phyloP scores from a whole-genome alignment of 2,888 invertebrate species.

The Aspidiotus destructor region DNA sequence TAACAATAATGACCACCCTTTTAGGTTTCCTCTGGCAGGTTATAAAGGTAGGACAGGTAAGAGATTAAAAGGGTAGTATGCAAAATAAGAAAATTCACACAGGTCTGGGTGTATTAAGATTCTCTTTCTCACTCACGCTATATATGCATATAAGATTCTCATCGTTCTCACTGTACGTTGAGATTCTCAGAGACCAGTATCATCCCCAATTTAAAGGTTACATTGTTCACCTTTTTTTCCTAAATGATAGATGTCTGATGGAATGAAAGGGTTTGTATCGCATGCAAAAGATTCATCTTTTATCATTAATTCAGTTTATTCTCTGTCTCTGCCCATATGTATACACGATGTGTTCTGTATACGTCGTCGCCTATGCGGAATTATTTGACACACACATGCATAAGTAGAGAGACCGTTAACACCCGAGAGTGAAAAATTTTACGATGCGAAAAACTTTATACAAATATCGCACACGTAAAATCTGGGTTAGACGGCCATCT shows the following conservation, averaged over 20 bases:
- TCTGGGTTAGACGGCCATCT: conserved; percentile 2
- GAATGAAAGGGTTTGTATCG: conserved; percentile 27
- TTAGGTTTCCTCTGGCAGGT: conserved; percentile 30
- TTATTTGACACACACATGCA: background rate
- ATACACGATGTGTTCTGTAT: too few species aligned
- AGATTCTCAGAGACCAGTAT: conserved; percentile 29
- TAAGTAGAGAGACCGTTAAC: background rate
- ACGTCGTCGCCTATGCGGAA: too few species aligned
- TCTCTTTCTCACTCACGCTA: background rate
- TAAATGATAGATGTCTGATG: conserved; percentile 32
- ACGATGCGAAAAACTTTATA: background rate
- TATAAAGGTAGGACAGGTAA: conserved; percentile 32
- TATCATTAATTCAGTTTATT: conserved; percentile 21
- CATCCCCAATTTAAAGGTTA: conserved; percentile 33
- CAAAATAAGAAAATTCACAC: conserved; percentile 32
- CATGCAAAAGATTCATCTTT: conserved; percentile 32
- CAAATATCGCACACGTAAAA: conserved; percentile 1
- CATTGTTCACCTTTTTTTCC: conserved; percentile 25
- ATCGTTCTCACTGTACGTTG: background rate
- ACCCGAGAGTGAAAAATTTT: background rate
- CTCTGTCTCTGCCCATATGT: background rate
- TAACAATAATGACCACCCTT: conserved; percentile 33
- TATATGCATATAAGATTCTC: conserved; percentile 30
- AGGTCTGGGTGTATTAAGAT: conserved; percentile 31
- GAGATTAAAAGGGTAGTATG: conserved; percentile 32